Base-by-base conservation (phyloP, 2,113 vertebrate species). In the Corapipo altera region DNA sequence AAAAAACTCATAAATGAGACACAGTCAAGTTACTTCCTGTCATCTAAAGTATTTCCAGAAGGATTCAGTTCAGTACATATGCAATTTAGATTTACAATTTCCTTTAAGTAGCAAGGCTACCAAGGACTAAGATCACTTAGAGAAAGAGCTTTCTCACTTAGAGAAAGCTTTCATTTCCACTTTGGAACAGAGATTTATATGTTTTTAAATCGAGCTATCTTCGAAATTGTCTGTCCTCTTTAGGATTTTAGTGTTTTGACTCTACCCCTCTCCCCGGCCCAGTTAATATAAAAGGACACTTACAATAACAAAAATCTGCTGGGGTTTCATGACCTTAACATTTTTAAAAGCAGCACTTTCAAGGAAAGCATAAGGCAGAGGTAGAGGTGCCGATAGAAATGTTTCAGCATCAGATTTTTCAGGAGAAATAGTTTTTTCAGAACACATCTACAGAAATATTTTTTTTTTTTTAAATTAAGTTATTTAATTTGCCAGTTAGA, bases 211-310 rank as follows among this genome's bases (percentile, higher is more conserved):
- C 9, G 41, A 64, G 5, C 8, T 66, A 8, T 35, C 17, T 74
- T 85, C 44, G 39, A 59, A 52, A 83, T 18, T 65, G 18, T 28
- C 21, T 51, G 5, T 65, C 24, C 2, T 65, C 12, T 80, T 77
- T 46, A 73, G 9, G 15, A 87, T 33, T 54, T 86, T 55, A 76
- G 12, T 54, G 52, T 67, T 89, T 75, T 89, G 13, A 61, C 17
- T 79, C 16, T 5, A 9, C 1, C 14, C 1, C 4, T 24, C 4
- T 12, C 2, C 4, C 23, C 4, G 15, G 15, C 2, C 5, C 3
- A 62, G 11, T 49, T 73, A 76, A 69, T 76, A 39, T 22, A 64
- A 80, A 86, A 84, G 21, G 5, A 30, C 2, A 24, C 61, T 69
- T 71, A 23, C 27, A 65, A 57, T 19, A 84, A 30, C 11, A 88